Evolutionary conservation across 2,113 vertebrate genomes (phyloP).

Genomic region (Dicerorhinus sumatrensis): DNA sequence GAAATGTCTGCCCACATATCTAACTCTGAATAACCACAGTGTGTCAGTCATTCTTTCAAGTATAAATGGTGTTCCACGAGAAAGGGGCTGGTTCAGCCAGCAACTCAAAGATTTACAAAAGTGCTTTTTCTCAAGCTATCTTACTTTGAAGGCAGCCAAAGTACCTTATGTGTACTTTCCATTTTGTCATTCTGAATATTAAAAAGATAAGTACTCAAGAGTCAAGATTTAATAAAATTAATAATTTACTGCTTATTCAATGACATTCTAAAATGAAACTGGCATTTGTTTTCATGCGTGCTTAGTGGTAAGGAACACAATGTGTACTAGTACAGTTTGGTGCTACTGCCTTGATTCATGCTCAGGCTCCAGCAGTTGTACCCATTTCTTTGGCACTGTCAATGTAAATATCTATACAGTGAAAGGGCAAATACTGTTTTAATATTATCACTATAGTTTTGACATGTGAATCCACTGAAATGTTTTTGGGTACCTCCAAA

Average conservation of each 20-base stretch:
- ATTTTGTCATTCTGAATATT: background rate
- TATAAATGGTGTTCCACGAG: background rate
- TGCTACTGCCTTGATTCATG: background rate
- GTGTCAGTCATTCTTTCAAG: background rate
- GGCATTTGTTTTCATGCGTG: background rate
- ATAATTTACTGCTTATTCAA: background rate
- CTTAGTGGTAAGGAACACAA: background rate
- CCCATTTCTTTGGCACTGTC: background rate
- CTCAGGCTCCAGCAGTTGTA: background rate
- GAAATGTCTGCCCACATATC: background rate
- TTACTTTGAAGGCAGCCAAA: background rate
- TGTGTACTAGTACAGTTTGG: background rate
- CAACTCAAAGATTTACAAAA: background rate
- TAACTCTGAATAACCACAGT: background rate
- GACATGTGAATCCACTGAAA: background rate
- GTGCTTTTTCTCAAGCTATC: background rate
- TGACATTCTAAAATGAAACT: constrained; percentile 18
- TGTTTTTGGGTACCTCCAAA: background rate
- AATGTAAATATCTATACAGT: background rate
- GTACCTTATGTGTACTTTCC: background rate
- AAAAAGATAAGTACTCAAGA: background rate
- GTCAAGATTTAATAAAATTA: background rate
- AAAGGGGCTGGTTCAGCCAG: background rate
- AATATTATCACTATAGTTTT: background rate
- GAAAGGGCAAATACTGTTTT: background rate